A percentile compares a stretch with the other conserved stretches of the same genome.
Conservation (phyloP, 2,113 vertebrate species). For the Callocephalon fimbriatum region DNA sequence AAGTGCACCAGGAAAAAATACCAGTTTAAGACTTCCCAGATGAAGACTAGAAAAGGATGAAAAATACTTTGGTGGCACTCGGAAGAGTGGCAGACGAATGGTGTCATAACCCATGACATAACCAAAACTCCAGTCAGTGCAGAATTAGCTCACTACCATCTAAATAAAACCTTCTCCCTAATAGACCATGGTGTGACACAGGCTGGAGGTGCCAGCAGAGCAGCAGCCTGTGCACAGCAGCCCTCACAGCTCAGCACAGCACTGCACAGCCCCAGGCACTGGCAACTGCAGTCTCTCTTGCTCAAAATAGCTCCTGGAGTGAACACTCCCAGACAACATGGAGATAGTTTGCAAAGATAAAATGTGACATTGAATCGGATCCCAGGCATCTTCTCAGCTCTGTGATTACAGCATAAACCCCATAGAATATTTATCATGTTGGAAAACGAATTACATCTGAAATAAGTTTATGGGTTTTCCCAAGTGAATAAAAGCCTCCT, state of each 20-base stretch:
- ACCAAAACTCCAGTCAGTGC: background rate
- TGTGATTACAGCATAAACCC: background rate
- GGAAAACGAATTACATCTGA: background rate
- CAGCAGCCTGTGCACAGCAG: background rate
- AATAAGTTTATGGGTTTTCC: background rate
- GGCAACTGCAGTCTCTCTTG: background rate
- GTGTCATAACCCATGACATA: background rate
- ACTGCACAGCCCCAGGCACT: rapidly evolving
- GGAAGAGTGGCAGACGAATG: background rate
- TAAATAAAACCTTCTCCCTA: background rate
- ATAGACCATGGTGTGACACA: background rate
- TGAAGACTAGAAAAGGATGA: background rate
- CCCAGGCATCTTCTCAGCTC: background rate
- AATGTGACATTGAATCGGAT: background rate
- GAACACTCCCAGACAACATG: background rate
- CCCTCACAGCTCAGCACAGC: rapidly evolving
- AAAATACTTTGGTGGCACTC: background rate
- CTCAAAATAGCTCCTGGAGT: background rate
- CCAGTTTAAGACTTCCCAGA: background rate
- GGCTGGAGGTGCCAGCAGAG: background rate
- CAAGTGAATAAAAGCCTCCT: background rate
- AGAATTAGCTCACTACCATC: background rate
- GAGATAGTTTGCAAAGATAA: background rate
- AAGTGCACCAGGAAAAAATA: background rate
- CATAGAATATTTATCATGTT: background rate